Base-by-base conservation (phyloP, 2,797 vertebrate genomes). In the Sciaenops ocellatus region DNA sequence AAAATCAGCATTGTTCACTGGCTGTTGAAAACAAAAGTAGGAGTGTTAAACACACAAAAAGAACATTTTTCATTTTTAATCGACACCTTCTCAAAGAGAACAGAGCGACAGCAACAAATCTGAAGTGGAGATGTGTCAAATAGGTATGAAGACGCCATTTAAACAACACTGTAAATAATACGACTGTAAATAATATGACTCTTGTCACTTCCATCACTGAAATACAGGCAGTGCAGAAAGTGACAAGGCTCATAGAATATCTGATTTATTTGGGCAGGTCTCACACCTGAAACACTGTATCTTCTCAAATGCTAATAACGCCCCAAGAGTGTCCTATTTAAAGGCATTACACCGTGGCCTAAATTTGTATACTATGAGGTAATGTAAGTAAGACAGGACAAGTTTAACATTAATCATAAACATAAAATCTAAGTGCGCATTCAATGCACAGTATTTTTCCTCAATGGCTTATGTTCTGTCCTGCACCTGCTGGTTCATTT, bases 1-100 rank as follows among this genome's bases (percentile, higher is more conserved):
- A 96, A 98, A 99, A 94, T 99, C 98, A 0, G 98, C 97, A 38
- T 99, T 98, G 96, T 97, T 98, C 93, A 99, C 96, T 1, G 98
- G 98, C 98, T 99, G 95, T 76, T 56, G 89, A 90, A 72, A 63
- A 76, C 15, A 86, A 66, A 85, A 85, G 76, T 5, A 84, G 12
- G n/a, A 5, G 59, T 44, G 68, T 68, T 77, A 85, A 69, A 79
- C 17, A 73, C n/a, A 66, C 2, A 46, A 22, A 44, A 30, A 41
- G 6, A 9, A 18, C 24, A 22, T 48, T 28, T 68, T 10, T 20
- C 5, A 11, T 3, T 15, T 57, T 6, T 18, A 62, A 50, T 28
- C 18, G 30, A 13, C 0, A 22, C 6, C 22, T 51, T 41, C 6
- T 24, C 22, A 47, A 0, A 51, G 4, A 65, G 24, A 68, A 26